Percentiles rank a stretch among this genome's conserved stretches.
These are phyloP conservation scores for Nesometra sesokonis DNA, from an alignment of 35 echinoderm and acorn worm genomes.

Conservation along the genomic window DNA sequence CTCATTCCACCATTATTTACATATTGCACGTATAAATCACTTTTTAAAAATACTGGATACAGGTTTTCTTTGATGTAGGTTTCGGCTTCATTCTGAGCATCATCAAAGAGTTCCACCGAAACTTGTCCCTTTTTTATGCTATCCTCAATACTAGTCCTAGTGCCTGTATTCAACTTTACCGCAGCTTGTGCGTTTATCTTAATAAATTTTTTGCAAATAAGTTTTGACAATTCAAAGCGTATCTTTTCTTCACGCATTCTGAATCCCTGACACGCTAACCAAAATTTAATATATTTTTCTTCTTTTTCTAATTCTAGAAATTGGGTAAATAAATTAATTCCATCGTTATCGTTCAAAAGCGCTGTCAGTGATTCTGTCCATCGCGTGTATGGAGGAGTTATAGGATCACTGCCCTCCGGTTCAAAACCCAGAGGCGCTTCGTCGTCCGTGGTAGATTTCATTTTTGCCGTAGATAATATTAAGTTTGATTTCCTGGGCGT, in stretches of 20 bases:
- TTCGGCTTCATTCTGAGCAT: constrained; percentile 70
- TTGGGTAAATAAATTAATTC: constrained; percentile 60
- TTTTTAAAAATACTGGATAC: constrained; percentile 85
- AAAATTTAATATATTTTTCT: constrained; percentile 74
- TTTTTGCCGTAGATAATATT: neutral
- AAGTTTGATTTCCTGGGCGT: constrained; percentile 53
- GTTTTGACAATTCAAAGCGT: constrained; percentile 53
- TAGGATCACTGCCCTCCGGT: constrained; percentile 81
- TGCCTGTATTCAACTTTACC: constrained; percentile 31
- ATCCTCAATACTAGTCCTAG: constrained; percentile 55
- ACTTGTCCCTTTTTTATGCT: constrained; percentile 42
- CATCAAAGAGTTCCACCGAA: constrained; percentile 55
- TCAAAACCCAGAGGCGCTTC: constrained; percentile 72
- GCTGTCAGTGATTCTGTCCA: constrained; percentile 84
- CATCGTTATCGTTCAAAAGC: constrained; percentile 71
- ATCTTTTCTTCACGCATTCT: constrained; percentile 59
- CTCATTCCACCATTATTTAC: constrained; percentile 87
- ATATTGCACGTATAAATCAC: constrained; percentile 97
- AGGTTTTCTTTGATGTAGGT: constrained; percentile 57
- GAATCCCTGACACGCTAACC: constrained; percentile 81
- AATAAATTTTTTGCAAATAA: constrained; percentile 85
- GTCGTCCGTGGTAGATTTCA: constrained; percentile 14
- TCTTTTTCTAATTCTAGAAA: constrained; percentile 77
- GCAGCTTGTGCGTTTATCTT: constrained; percentile 64
- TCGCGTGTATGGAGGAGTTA: constrained; percentile 80